A percentile compares a stretch with the other conserved stretches of the same genome.
phyloP scores from a whole-genome alignment of 2,888 invertebrate genomes.

The Agriopis marginaria region DNA sequence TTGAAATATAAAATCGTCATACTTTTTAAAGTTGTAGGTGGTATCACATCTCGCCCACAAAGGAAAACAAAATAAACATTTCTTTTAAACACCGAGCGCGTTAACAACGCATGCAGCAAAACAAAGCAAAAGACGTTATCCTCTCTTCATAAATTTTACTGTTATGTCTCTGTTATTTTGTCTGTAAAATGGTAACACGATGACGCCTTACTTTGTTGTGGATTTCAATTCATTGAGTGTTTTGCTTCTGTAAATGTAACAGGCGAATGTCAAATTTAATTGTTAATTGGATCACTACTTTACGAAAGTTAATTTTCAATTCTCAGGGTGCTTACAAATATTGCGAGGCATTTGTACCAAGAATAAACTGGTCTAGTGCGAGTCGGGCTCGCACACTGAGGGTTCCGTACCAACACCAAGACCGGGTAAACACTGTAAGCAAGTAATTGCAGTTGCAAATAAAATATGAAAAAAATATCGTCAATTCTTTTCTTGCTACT shows the following conservation, averaged over 20 bases:
- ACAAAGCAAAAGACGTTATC: conserved; percentile 41
- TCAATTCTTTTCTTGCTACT: too few species aligned
- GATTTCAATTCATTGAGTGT: conserved; percentile 33
- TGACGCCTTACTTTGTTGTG: conserved; percentile 47
- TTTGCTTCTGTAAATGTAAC: conserved; percentile 44
- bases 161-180: conserved; percentile 19
- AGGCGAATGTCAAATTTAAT: conserved; percentile 4
- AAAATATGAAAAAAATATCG: too few species aligned
- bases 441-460: too few species aligned
- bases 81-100: conserved; percentile 50
- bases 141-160: conserved; percentile 36
- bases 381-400: too few species aligned
- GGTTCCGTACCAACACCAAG: too few species aligned
- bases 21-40: conserved; percentile 5
- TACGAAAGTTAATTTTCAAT: not conserved
- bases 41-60: conserved; percentile 39
- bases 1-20: not conserved
- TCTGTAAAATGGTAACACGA: conserved; percentile 17
- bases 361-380: too few species aligned
- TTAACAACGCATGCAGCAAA: conserved; percentile 48
- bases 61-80: conserved; percentile 53
- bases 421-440: too few species aligned
- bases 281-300: not conserved
- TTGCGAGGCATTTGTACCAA: too few species aligned
- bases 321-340: too few species aligned